Evolutionary conservation across 37 sponge, comb jelly and placozoan genomes (phyloP).

Genomic region (Theonella swinhoei): DNA sequence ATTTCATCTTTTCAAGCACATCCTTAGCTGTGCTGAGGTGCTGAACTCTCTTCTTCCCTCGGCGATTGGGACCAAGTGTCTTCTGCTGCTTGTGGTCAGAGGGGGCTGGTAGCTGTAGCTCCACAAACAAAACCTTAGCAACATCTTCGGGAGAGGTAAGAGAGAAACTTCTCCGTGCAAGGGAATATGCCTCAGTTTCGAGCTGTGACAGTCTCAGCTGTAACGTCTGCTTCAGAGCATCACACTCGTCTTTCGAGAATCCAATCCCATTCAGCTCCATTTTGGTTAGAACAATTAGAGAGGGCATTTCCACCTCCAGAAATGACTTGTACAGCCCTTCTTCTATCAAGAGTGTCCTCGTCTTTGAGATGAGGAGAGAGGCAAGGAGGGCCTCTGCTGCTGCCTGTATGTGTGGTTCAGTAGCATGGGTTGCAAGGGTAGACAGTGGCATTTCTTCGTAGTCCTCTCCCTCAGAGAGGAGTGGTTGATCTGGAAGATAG

Average conservation of each 20-base stretch:
- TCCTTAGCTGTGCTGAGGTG: constrained; percentile 93
- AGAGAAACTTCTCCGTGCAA: constrained; percentile 73
- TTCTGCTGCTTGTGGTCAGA: constrained; percentile 30
- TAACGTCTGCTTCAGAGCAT: constrained; percentile 36
- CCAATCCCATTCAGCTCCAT: constrained; percentile 95
- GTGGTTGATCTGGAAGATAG: constrained; percentile 76
- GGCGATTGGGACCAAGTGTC: constrained; percentile 19
- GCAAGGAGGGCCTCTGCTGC: constrained; percentile 73
- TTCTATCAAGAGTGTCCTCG: constrained; percentile 61
- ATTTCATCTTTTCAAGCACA: constrained; percentile 83
- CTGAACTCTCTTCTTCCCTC: constrained; percentile 42
- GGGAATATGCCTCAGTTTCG: constrained; percentile 72
- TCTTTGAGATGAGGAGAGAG: constrained; percentile 57
- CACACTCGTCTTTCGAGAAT: constrained; percentile 66
- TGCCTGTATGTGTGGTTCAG: constrained; percentile 60
- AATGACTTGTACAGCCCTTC: constrained; percentile 75
- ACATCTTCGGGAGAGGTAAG: constrained; percentile 90
- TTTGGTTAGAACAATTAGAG: constrained; percentile 66
- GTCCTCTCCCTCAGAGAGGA: constrained; percentile 39
- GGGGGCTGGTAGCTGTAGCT: constrained; percentile 72
- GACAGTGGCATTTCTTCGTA: constrained; percentile 50
- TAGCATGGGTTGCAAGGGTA: constrained; percentile 63
- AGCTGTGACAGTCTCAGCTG: constrained; percentile 61
- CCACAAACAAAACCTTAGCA: constrained; percentile 85
- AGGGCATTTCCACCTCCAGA: constrained; percentile 82